Percentiles rank a stretch among this genome's conserved stretches.
Conservation (phyloP, 2,888 invertebrate genomes). For the Melanotus villosus region DNA sequence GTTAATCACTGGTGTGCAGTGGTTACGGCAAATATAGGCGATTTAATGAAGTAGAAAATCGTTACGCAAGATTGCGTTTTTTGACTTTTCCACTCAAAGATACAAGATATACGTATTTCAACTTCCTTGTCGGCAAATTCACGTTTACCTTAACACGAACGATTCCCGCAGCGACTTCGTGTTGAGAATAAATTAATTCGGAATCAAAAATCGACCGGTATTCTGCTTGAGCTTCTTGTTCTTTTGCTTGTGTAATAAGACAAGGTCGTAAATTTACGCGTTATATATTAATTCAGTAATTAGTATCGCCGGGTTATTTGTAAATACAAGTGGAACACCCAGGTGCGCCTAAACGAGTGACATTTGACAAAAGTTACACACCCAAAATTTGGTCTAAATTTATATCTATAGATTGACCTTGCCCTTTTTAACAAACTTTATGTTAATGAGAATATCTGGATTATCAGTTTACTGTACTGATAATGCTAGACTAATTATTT, state of each 20-base stretch:
- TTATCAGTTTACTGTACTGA: background rate
- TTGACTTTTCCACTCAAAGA: background rate
- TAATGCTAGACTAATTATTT: too few species aligned
- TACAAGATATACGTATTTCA: background rate
- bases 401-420: conserved; percentile 39
- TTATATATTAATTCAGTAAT: too few species aligned
- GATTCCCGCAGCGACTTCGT: background rate
- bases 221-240: too few species aligned
- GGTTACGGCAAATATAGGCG: background rate
- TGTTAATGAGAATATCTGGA: conserved; percentile 1
- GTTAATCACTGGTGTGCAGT: background rate
- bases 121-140: conserved; percentile 2
- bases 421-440: conserved; percentile 32
- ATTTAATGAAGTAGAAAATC: background rate
- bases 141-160: background rate
- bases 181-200: too few species aligned
- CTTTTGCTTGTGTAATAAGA: too few species aligned
- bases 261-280: too few species aligned
- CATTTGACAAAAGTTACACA: conserved; percentile 44
- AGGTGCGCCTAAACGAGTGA: conserved; percentile 43
- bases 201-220: too few species aligned
- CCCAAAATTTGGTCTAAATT: conserved; percentile 32
- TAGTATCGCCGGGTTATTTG: background rate
- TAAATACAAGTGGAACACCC: conserved; percentile 23
- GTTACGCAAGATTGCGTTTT: conserved; percentile 1